Evolutionary conservation across 2,888 invertebrate species (phyloP).

Genomic region (Melanargia galathea): DNA sequence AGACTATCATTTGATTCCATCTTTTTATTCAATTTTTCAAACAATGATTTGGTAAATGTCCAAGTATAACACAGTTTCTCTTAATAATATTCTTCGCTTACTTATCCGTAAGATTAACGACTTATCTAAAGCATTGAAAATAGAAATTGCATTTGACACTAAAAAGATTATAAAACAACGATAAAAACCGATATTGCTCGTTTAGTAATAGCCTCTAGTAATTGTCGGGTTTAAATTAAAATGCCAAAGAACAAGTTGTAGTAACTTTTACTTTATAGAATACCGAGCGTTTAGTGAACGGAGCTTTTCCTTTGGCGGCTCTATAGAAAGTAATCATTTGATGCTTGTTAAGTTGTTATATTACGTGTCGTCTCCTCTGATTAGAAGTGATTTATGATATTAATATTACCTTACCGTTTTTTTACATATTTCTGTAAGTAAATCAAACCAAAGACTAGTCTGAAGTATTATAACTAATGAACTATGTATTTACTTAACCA

Average conservation of each 20-base stretch:
- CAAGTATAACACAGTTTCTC: background rate
- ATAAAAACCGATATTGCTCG: conserved; percentile 13
- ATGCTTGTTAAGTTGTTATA: conserved; percentile 24
- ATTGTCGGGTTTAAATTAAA: conserved; percentile 25
- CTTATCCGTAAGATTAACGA: conserved; percentile 4
- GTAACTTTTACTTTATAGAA: conserved; percentile 34
- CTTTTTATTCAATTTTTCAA: too few relatives aligned
- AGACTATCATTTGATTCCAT: background rate
- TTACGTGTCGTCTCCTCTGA: conserved; percentile 3
- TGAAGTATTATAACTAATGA: too few relatives aligned
- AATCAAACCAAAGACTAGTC: too few relatives aligned
- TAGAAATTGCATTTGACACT: conserved; percentile 8
- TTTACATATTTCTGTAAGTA: too few relatives aligned
- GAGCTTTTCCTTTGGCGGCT: conserved; percentile 29
- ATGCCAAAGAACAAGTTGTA: conserved; percentile 23
- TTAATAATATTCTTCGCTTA: conserved; percentile 1
- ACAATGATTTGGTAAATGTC: background rate
- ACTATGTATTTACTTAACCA: too few relatives aligned
- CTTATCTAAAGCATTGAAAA: conserved; percentile 7
- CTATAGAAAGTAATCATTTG: conserved; percentile 29
- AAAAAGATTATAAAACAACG: conserved; percentile 3
- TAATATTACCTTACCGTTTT: background rate
- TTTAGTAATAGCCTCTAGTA: conserved; percentile 8
- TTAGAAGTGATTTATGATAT: background rate
- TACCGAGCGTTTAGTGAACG: conserved; percentile 30